A percentile compares a stretch with the other conserved stretches of the same genome.
These are phyloP conservation scores for Dolichomitus sp. DNA, from an alignment of 2,888 invertebrate genomes.

Conservation along the genomic window DNA sequence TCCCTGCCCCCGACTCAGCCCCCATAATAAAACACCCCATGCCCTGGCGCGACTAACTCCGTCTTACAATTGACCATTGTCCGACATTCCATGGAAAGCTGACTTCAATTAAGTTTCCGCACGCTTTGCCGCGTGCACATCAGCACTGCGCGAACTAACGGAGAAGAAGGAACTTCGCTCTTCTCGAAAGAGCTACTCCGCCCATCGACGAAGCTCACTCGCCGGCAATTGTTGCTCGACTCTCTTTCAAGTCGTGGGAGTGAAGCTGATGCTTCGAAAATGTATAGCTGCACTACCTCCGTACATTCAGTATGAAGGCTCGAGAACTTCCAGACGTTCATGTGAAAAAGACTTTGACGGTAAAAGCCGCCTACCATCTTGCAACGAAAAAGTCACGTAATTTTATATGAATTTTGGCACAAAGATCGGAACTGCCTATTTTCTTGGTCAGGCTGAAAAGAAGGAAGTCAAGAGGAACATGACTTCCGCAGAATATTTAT, in stretches of 20 bases:
- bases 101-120: constrained; percentile 84
- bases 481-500: not conserved
- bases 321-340: constrained; percentile 40
- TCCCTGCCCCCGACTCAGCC: constrained; percentile 72
- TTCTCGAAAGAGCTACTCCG: constrained; percentile 70
- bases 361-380: constrained; percentile 51
- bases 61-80: constrained; percentile 81
- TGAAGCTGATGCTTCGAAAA: constrained; percentile 68
- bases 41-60: constrained; percentile 63
- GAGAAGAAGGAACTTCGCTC: constrained; percentile 46
- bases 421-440: constrained; percentile 4
- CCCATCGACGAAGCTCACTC: constrained; percentile 72
- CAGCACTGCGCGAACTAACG: constrained; percentile 52
- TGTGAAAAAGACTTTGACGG: constrained; percentile 53
- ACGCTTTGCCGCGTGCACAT: constrained; percentile 73
- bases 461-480: not conserved
- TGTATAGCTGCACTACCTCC: constrained; percentile 8
- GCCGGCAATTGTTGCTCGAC: constrained; percentile 71
- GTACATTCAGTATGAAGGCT: constrained; percentile 9
- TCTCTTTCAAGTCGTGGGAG: constrained; percentile 73
- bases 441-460: constrained; percentile 28
- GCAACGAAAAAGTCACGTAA: constrained; percentile 16
- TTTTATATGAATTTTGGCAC: constrained; percentile 7
- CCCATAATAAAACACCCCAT: constrained; percentile 85
- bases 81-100: constrained; percentile 77